These are phyloP conservation scores for Drosophila subquinaria DNA, from an alignment of 2,888 invertebrate species.

Conservation along the genomic window DNA sequence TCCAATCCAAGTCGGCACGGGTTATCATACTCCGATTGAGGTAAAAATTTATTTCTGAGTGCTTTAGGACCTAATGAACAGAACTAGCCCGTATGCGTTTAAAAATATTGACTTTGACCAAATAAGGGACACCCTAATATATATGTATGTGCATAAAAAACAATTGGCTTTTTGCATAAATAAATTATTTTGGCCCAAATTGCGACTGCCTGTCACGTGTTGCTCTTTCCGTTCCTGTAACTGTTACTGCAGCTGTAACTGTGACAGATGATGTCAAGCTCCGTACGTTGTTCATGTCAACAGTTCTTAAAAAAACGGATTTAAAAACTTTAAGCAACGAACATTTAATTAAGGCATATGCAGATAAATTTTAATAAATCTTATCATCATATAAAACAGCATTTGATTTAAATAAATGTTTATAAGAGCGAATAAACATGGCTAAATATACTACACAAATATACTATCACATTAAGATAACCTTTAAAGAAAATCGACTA, in stretches of 20 bases:
- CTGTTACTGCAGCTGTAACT: slow-evolving; percentile 31
- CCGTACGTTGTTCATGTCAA: slow-evolving; percentile 20
- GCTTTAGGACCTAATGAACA: too few relatives aligned
- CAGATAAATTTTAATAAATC: slow-evolving; percentile 1
- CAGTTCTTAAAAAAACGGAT: slow-evolving; percentile 10
- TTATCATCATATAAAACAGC: not conserved
- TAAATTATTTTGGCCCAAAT: slow-evolving; percentile 50
- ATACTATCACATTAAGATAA: not conserved
- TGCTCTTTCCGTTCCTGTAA: slow-evolving; percentile 24
- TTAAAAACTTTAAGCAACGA: slow-evolving; percentile 30
- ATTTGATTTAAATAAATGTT: not conserved
- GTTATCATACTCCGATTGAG: too few relatives aligned
- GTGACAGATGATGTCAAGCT: slow-evolving; percentile 51
- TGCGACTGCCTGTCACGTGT: slow-evolving; percentile 47
- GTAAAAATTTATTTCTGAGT: too few relatives aligned
- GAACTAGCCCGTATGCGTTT: too few relatives aligned
- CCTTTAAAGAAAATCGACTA: not conserved
- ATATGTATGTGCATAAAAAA: slow-evolving; percentile 35
- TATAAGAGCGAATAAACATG: not conserved
- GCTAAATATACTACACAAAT: not conserved
- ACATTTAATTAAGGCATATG: slow-evolving; percentile 35
- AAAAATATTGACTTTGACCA: too few relatives aligned
- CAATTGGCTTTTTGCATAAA: slow-evolving; percentile 61
- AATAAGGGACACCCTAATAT: too few relatives aligned
- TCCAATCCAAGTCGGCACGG: too few relatives aligned